A percentile compares a stretch with the other conserved stretches of the same genome.
These are phyloP conservation scores for Ditylenchus weischeri DNA, from an alignment of 2,888 invertebrate genomes.

Conservation along the genomic window DNA sequence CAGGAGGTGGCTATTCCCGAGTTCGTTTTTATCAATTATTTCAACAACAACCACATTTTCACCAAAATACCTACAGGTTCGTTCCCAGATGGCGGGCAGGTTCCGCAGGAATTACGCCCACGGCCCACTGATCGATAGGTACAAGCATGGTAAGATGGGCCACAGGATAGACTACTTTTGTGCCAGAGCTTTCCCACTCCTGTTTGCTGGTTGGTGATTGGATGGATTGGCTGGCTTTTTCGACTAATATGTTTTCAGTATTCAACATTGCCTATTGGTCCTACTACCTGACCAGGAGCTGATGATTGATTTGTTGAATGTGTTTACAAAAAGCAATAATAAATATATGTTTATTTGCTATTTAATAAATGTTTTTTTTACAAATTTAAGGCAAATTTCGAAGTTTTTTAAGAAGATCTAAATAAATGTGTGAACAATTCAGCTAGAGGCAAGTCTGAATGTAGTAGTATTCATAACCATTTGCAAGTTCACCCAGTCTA, in stretches of 20 bases:
- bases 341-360: no score
- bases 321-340: no score
- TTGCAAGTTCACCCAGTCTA: no score
- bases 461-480: no score
- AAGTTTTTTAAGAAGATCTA: no score
- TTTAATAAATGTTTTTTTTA: no score
- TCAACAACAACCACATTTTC: no score
- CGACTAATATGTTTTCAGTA: constrained; percentile 22
- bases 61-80: not conserved
- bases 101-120: not conserved
- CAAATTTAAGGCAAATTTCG: no score
- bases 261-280: constrained; percentile 57
- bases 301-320: not conserved
- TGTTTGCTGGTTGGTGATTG: constrained; percentile 28
- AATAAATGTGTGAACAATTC: no score
- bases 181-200: constrained; percentile 33
- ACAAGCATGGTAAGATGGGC: constrained; percentile 30
- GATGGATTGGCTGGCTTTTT: not conserved
- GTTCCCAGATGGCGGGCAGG: constrained; percentile 14
- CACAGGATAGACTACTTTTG: constrained; percentile 34
- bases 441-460: no score
- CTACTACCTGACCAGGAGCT: constrained; percentile 48
- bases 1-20: not conserved
- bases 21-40: no score
- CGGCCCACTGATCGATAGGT: not conserved